phyloP scores from a whole-genome alignment of 92 coral and sea anemone genomes.

The Micromussa lordhowensis region DNA sequence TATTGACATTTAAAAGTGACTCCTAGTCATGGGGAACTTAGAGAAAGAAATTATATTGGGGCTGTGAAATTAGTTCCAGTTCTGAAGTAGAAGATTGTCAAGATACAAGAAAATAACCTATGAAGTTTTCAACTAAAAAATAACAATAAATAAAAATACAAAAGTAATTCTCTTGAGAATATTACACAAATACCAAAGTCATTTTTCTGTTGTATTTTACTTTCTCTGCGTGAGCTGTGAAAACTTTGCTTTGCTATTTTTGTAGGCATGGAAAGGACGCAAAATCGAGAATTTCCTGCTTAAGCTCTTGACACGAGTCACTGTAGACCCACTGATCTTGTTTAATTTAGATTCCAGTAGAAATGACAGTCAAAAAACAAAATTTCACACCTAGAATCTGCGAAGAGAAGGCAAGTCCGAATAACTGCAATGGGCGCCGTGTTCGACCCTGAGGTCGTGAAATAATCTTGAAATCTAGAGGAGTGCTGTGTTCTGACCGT shows the following conservation, averaged over 20 bases:
- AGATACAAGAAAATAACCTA: neutral
- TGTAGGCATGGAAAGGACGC: conserved; percentile 6
- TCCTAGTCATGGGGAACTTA: neutral
- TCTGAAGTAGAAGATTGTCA: neutral
- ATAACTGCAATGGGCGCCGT: neutral
- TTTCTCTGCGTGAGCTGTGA: conserved; percentile 8
- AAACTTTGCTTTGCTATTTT: conserved; percentile 4
- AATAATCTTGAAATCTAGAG: neutral
- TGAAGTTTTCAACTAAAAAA: neutral
- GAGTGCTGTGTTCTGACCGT: neutral
- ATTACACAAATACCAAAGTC: neutral
- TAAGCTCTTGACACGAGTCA: conserved; percentile 19
- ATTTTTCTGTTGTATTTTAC: neutral
- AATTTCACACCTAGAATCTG: neutral
- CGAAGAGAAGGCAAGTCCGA: neutral
- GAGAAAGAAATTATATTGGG: neutral
- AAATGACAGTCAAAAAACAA: neutral
- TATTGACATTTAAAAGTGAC: neutral
- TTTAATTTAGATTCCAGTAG: neutral
- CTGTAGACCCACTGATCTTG: neutral
- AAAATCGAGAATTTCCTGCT: conserved; percentile 37
- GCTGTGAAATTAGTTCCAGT: neutral
- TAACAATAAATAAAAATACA: neutral
- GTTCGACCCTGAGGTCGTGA: too few relatives aligned
- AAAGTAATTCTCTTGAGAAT: neutral